Percentiles rank a stretch among this genome's conserved stretches.
These are phyloP conservation scores for Charaxes varanes DNA, from an alignment of 1,140 invertebrate genomes.

Conservation along the genomic window DNA sequence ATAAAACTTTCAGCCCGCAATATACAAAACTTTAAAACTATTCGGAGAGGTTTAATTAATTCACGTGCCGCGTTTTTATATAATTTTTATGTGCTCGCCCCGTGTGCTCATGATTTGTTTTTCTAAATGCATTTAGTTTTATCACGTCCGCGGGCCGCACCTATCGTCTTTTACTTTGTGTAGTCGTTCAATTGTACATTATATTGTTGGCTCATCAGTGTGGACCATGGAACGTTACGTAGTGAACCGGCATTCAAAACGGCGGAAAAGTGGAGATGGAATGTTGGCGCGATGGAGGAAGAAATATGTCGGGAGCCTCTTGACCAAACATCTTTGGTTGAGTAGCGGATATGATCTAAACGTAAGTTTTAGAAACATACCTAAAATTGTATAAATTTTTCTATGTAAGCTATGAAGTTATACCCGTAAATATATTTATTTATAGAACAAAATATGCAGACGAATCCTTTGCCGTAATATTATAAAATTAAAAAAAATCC, in stretches of 20 bases:
- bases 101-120: conserved; percentile 37
- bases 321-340: conserved; percentile 48
- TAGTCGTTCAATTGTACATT: conserved; percentile 6
- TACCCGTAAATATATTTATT: neutral
- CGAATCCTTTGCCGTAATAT: too few relatives aligned
- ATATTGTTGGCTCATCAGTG: conserved; percentile 14
- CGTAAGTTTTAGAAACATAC: conserved; percentile 38
- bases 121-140: conserved; percentile 53
- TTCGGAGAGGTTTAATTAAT: conserved; percentile 46
- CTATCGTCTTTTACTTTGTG: conserved; percentile 37
- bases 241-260: conserved; percentile 54
- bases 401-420: neutral
- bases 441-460: too few relatives aligned
- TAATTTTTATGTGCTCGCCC: conserved; percentile 49
- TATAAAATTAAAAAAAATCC: too few relatives aligned
- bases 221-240: conserved; percentile 54
- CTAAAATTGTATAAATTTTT: neutral
- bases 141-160: conserved; percentile 30
- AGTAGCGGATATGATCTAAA: conserved; percentile 58
- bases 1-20: conserved; percentile 17
- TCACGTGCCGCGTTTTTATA: conserved; percentile 51
- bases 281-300: conserved; percentile 50
- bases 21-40: conserved; percentile 18
- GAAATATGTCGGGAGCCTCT: conserved; percentile 43
- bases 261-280: conserved; percentile 47